Base-by-base conservation (phyloP, 2,888 invertebrate species). In the Helicoverpa assulta region DNA sequence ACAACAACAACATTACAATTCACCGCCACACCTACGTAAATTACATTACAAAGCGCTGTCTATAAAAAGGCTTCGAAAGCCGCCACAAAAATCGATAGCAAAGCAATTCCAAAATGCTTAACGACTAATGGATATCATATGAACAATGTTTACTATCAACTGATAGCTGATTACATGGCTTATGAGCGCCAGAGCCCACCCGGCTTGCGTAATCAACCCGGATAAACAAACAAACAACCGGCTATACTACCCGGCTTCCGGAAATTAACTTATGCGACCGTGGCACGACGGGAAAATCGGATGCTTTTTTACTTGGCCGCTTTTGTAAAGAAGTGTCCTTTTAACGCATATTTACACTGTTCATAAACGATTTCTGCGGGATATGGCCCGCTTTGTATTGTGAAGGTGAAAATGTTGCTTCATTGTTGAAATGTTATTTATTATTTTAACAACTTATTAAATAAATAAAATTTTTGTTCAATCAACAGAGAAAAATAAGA, bases 91-190 rank as follows among this genome's bases (percentile, higher is more conserved):
- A 84, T 83, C 83, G 64, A 84, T 84, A 81, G 43, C 53, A 70
- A 75, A 76, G 62, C 70, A 80, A 88, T 85, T 83, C 65, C 80
- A 77, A 83, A 84, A 84, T 84, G 74, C 83, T 84, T 84, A 84
- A 76, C 73, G 73, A 64, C 71, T 79, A 83, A 84, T 84, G 83
- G 87, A 83, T 87, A 83, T 86, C 85, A 80, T 74, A 83, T 80
- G 81, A 82, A 83, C 85, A 88, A 83, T 86, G 84, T 86, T 83
- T 85, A 85, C 79, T 73, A 84, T 87, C 77, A 75, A 86, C 83
- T 84, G 79, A 80, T 78, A 70, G 62, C 73, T 82, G 80, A 83
- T 83, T 84, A 80, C 74, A 78, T 58, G 74, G 76, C 63, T 82
- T 80, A 80, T 82, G 74, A 78, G 63, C 72, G 65, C 64, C 62